Conservation (phyloP, 2,888 invertebrate species). For the Cremastinae sp. region DNA sequence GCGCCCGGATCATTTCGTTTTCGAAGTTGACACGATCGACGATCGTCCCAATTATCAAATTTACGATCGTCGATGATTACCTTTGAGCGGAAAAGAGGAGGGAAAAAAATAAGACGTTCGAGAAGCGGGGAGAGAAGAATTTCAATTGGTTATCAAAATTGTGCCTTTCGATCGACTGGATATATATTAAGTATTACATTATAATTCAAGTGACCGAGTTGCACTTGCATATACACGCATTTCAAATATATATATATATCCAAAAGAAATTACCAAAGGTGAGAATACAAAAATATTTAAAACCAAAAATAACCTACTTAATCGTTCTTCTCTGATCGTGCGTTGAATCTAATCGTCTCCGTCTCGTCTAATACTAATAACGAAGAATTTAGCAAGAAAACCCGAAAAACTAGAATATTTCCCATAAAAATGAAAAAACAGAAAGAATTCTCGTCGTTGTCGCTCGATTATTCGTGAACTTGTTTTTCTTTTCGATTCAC, state of each 20-base stretch:
- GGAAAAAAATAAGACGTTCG: conserved; percentile 8
- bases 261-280: conserved; percentile 12
- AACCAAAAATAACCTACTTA: conserved; percentile 10
- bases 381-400: not conserved
- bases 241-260: conserved; percentile 1
- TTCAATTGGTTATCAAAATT: conserved; percentile 77
- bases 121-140: conserved; percentile 29
- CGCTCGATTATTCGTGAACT: conserved; percentile 23
- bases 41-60: conserved; percentile 29
- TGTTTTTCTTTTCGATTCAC: conserved; percentile 5
- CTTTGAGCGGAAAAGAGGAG: conserved; percentile 8
- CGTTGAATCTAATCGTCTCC: conserved; percentile 23
- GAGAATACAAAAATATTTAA: conserved; percentile 5
- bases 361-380: conserved; percentile 27
- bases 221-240: conserved; percentile 30
- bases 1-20: conserved; percentile 40
- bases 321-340: conserved; percentile 46
- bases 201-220: conserved; percentile 67
- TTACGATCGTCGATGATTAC: conserved; percentile 22
- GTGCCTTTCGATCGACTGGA: conserved; percentile 77
- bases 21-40: conserved; percentile 8
- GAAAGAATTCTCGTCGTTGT: not conserved
- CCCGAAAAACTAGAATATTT: conserved; percentile 1
- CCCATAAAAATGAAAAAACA: not conserved
- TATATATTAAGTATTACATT: conserved; percentile 73